Base-by-base conservation (phyloP, 2,113 vertebrate species). In the Misgurnus mizolepis region DNA sequence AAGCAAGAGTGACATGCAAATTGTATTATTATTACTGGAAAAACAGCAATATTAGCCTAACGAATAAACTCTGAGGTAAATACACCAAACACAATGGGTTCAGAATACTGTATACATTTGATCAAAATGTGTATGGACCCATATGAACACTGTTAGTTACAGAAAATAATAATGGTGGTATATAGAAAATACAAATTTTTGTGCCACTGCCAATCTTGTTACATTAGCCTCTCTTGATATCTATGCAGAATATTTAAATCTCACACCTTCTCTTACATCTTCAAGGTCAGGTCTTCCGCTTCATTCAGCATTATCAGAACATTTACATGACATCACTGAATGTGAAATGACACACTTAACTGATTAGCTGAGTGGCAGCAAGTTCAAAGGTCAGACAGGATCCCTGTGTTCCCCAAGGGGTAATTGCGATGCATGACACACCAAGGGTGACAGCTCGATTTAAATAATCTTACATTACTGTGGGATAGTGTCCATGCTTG, bases 341-440 rank as follows among this genome's bases (percentile, higher is more conserved):
- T 68, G 75, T 70, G 53, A 72, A 83, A 60, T 66, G 22, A 84
- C 78, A 78, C 80, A 64, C 76, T 83, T 83, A 83, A 80, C 79
- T 78, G 79, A 81, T 84, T 80, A 62, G 53, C 62, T 87, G 87
- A 87, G 84, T 79, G 87, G 86, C 84, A 55, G 81, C 71, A 69
- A 75, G 79, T 85, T 80, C 18, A 90, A 84, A 89, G 88, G 85
- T 92, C 89, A 90, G 81, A 78, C 81, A 80, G 84, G 75, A 87
- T 79, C 83, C 83, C 79, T 82, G 34, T 61, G 77, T 82, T 83
- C 85, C 86, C 82, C 64, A 55, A 41, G 80, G 80, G 76, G 79
- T 77, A 49, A 84, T 78, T 78, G 80, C 82, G 84, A 86, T 83
- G 87, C 84, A 82, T 88, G 89, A 89, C 80, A 79, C 77, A 10